Conservation (phyloP, 2,113 vertebrate genomes). For the Eptesicus fuscus region DNA sequence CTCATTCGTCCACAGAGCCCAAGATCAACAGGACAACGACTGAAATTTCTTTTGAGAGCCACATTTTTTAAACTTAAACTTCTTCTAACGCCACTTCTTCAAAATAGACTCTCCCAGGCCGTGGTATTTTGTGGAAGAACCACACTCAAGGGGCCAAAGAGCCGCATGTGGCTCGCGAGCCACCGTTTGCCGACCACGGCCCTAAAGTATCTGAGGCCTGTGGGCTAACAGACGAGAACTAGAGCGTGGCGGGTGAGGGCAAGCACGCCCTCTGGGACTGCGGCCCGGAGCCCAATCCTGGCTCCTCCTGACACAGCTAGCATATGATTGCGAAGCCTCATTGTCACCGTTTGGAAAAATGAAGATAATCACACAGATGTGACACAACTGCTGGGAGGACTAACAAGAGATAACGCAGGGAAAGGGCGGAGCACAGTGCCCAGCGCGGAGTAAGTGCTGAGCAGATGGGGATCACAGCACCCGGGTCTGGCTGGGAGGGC, state of each 20-base stretch:
- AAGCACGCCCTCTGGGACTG: not conserved
- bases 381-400: not conserved
- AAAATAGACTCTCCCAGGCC: too few relatives aligned
- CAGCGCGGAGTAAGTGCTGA: rapidly evolving
- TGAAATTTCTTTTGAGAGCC: too few relatives aligned
- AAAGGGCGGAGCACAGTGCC: not conserved
- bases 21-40: too few relatives aligned
- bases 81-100: too few relatives aligned
- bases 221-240: rapidly evolving
- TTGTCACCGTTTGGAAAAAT: not conserved
- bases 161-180: too few relatives aligned
- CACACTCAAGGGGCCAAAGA: too few relatives aligned
- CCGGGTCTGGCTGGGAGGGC: not conserved
- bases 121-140: too few relatives aligned
- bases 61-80: too few relatives aligned
- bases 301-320: not conserved
- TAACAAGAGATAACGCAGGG: rapidly evolving
- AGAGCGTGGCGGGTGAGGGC: not conserved
- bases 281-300: not conserved
- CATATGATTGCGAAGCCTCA: not conserved
- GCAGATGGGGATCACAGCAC: not conserved
- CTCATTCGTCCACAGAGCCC: too few relatives aligned
- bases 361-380: not conserved
- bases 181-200: not conserved
- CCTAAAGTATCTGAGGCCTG: not conserved